A percentile compares a stretch with the other conserved stretches of the same genome.
phyloP scores from a whole-genome alignment of 2,113 vertebrate species.

The Cephalopholis sonnerati region DNA sequence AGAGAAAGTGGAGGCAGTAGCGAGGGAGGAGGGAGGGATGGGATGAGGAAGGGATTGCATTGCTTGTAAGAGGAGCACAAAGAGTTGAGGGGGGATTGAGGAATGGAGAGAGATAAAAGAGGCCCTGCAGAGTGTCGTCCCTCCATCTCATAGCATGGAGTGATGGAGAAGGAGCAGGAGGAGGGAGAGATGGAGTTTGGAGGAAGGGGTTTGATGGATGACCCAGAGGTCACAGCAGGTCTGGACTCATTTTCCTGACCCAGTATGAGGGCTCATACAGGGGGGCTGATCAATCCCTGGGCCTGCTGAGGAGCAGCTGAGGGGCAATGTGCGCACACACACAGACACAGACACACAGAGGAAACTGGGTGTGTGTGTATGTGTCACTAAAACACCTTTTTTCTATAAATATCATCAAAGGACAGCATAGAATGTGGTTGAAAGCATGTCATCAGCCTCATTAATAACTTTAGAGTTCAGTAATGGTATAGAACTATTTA shows the following conservation, averaged over 20 bases:
- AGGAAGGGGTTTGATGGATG: conserved; percentile 23
- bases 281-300: conserved; percentile 40
- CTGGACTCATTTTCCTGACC: conserved; percentile 63
- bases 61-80: conserved; percentile 16
- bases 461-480: not conserved
- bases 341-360: conserved; percentile 8
- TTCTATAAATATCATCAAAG: not conserved
- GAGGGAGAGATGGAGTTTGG: not conserved
- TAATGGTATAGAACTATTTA: not conserved
- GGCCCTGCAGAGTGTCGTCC: conserved; percentile 41
- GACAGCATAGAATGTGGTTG: not conserved
- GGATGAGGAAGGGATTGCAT: conserved; percentile 12
- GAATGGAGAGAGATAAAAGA: conserved; percentile 42
- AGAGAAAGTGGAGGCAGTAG: conserved; percentile 4
- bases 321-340: not conserved
- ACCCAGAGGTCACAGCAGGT: conserved; percentile 54
- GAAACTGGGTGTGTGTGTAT: no score
- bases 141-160: conserved; percentile 29
- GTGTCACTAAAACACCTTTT: no score
- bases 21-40: not conserved
- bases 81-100: conserved; percentile 11
- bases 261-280: conserved; percentile 55
- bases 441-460: not conserved
- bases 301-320: conserved; percentile 37
- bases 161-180: conserved; percentile 13